A percentile compares a stretch with the other conserved stretches of the same genome.
Conservation (phyloP, 2,888 invertebrate species). For the Agrochola circellaris region DNA sequence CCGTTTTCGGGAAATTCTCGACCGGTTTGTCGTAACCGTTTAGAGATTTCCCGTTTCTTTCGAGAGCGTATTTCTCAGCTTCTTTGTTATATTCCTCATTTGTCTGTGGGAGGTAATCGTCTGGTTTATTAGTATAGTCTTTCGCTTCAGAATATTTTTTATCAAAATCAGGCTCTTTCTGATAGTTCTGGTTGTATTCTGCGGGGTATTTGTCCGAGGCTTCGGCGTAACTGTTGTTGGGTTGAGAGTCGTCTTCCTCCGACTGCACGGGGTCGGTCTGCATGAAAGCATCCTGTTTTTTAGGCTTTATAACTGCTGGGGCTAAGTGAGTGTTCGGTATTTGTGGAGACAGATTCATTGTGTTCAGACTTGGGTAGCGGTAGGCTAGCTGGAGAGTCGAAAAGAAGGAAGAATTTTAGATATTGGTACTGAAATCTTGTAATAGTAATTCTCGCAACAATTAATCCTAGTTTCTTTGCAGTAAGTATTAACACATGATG, state of each 20-base stretch:
- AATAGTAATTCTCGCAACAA: no score
- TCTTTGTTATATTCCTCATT: slow-evolving; percentile 87
- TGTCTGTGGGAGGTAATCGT: slow-evolving; percentile 84
- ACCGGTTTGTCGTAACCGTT: slow-evolving; percentile 79
- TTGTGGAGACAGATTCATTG: slow-evolving; percentile 74
- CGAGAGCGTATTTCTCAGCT: slow-evolving; percentile 85
- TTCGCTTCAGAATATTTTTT: slow-evolving; percentile 75
- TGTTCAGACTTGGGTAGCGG: slow-evolving; percentile 77
- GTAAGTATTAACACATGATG: no score
- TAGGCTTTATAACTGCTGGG: slow-evolving; percentile 71
- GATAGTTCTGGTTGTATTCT: slow-evolving; percentile 43
- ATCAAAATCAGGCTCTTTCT: slow-evolving; percentile 48
- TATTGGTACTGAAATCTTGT: not conserved
- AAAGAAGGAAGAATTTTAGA: not conserved
- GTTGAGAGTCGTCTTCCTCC: slow-evolving; percentile 81
- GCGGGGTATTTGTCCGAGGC: slow-evolving; percentile 66
- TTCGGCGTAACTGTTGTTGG: slow-evolving; percentile 80
- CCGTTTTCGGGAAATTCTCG: slow-evolving; percentile 49
- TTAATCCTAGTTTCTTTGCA: no score
- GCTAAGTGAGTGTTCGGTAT: slow-evolving; percentile 36
- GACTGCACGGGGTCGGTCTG: slow-evolving; percentile 85
- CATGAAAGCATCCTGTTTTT: slow-evolving; percentile 88
- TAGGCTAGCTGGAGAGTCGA: slow-evolving; percentile 78
- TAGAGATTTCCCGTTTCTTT: slow-evolving; percentile 75
- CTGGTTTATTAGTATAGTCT: slow-evolving; percentile 81